Evolutionary conservation across 2,113 vertebrate species (phyloP).

Genomic region (Oryzias melastigma): DNA sequence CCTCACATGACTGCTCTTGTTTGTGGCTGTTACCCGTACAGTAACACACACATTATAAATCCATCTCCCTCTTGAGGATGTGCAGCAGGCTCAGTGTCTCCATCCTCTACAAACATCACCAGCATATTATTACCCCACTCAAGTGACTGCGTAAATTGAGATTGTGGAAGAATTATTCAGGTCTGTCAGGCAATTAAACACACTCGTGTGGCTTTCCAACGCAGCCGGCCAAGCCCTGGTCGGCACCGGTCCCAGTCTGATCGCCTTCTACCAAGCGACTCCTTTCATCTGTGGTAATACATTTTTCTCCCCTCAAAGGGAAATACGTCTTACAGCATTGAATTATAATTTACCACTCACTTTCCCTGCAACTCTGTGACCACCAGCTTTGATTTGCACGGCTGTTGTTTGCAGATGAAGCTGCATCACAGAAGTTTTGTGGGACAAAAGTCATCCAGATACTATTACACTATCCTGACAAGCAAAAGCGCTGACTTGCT

Average conservation of each 20-base stretch:
- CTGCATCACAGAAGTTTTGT: constrained; percentile 32
- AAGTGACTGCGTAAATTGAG: constrained; percentile 71
- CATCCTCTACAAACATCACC: constrained; percentile 62
- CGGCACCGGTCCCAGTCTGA: constrained; percentile 84
- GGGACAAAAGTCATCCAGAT: constrained; percentile 33
- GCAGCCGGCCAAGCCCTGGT: constrained; percentile 85
- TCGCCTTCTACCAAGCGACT: constrained; percentile 82
- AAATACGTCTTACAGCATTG: constrained; percentile 72
- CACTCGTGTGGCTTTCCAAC: constrained; percentile 87
- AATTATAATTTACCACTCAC: constrained; percentile 60
- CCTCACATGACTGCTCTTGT: constrained; percentile 22
- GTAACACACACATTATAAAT: constrained; percentile 63
- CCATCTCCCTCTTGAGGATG: constrained; percentile 31
- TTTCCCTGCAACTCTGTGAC: constrained; percentile 41
- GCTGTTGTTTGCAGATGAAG: constrained; percentile 39
- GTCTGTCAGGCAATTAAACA: constrained; percentile 89
- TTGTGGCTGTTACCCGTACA: constrained; percentile 47
- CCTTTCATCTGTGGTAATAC: constrained; percentile 79
- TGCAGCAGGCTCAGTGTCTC: constrained; percentile 53
- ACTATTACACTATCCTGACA: constrained; percentile 25
- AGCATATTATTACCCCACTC: constrained; percentile 62
- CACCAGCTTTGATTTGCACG: constrained; percentile 30
- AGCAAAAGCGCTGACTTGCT: constrained; percentile 30
- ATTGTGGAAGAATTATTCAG: constrained; percentile 87
- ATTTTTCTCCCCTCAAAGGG: constrained; percentile 77